A percentile compares a stretch with the other conserved stretches of the same genome.
Evolutionary conservation across 2,113 vertebrate species (phyloP).

Genomic region (Motacilla alba): DNA sequence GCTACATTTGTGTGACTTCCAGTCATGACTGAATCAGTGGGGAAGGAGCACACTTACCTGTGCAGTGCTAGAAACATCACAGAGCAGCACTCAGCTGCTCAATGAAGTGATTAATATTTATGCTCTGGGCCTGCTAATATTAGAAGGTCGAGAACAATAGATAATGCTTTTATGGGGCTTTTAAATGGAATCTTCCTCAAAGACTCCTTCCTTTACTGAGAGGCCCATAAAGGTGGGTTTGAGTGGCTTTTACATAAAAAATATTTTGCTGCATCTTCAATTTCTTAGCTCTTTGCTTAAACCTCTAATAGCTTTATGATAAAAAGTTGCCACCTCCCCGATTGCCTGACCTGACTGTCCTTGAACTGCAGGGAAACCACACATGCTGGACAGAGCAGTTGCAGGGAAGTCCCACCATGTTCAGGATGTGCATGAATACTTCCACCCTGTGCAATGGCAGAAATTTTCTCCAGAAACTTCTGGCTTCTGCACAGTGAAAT

Average conservation of each 20-base stretch:
- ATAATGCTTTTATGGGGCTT: not conserved
- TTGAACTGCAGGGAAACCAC: not conserved
- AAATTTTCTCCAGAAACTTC: not conserved
- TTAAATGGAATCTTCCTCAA: not conserved
- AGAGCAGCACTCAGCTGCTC: not conserved
- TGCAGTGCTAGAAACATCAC: not conserved
- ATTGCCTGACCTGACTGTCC: not conserved
- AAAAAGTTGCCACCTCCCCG: not conserved
- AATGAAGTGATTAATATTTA: not conserved
- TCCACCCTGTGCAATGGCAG: not conserved
- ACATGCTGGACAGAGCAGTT: not conserved
- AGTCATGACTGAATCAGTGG: not conserved
- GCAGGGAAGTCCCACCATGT: not conserved
- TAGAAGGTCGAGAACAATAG: not conserved
- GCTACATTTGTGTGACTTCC: not conserved
- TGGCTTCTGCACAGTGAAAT: not conserved
- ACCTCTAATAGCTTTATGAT: not conserved
- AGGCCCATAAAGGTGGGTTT: not conserved
- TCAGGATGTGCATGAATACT: fast-evolving
- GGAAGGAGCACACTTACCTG: not conserved
- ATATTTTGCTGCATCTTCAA: not conserved
- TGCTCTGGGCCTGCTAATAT: not conserved
- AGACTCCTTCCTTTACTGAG: not conserved
- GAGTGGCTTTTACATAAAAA: not conserved
- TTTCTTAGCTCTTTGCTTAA: not conserved